These are phyloP conservation scores for Volucella zonaria DNA, from an alignment of 2,888 invertebrate species.

Conservation along the genomic window DNA sequence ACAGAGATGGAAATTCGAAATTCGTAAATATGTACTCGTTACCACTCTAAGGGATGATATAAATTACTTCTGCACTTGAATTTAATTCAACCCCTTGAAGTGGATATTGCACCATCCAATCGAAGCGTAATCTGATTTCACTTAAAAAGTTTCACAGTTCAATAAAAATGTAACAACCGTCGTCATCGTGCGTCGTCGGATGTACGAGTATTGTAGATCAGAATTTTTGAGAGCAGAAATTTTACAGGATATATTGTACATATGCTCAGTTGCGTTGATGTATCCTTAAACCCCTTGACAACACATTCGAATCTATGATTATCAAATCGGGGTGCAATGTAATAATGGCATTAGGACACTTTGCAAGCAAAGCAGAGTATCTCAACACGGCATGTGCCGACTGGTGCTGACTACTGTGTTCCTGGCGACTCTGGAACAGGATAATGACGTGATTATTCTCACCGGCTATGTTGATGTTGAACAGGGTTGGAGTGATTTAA, in stretches of 20 bases:
- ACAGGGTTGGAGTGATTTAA: constrained; percentile 32
- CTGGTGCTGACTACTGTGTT: not conserved
- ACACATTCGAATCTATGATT: constrained; percentile 35
- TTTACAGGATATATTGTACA: constrained; percentile 25
- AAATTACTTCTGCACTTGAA: constrained; percentile 53
- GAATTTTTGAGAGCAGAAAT: not conserved
- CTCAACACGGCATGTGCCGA: constrained; percentile 54
- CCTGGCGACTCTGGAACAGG: constrained; percentile 25
- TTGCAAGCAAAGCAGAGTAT: constrained; percentile 17
- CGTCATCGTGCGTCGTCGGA: not conserved
- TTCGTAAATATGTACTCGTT: no score
- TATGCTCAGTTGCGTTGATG: constrained; percentile 25
- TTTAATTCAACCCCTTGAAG: constrained; percentile 48
- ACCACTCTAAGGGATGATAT: constrained; percentile 23
- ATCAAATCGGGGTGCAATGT: constrained; percentile 60
- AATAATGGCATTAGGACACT: constrained; percentile 69
- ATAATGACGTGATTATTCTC: constrained; percentile 59
- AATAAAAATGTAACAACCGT: constrained; percentile 53
- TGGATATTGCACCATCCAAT: constrained; percentile 42
- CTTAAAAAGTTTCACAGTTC: constrained; percentile 59
- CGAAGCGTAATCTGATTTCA: constrained; percentile 65
- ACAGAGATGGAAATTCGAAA: not conserved
- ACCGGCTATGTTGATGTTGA: constrained; percentile 23
- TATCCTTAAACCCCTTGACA: constrained; percentile 35
- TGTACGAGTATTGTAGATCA: not conserved